Percentiles rank a stretch among this genome's conserved stretches.
Conservation (phyloP, 2,113 vertebrate species). For the Hylia prasina region DNA sequence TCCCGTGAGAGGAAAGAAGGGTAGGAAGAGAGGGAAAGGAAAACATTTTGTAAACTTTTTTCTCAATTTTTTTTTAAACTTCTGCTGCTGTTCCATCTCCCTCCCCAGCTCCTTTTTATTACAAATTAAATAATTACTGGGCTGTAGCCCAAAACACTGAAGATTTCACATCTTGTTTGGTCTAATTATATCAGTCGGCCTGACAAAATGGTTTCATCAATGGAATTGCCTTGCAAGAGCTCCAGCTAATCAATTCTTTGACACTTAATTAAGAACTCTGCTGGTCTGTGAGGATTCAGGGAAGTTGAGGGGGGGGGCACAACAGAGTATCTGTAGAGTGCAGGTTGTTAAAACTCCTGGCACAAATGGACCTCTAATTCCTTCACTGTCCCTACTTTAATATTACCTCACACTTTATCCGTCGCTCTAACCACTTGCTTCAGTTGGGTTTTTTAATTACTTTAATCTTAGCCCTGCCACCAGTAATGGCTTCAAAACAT, state of each 20-base stretch:
- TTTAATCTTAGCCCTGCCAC: constrained; percentile 42
- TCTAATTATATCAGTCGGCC: constrained; percentile 68
- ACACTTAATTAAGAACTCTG: constrained; percentile 72
- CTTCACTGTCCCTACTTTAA: neutral
- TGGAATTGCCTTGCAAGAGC: constrained; percentile 60
- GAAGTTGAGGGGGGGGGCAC: neutral
- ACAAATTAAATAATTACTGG: constrained; percentile 69
- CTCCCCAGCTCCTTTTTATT: constrained; percentile 37
- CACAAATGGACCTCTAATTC: neutral
- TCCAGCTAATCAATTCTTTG: constrained; percentile 72
- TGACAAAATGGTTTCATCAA: constrained; percentile 75
- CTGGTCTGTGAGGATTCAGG: constrained; percentile 47
- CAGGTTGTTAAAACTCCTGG: constrained; percentile 15
- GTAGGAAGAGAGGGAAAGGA: neutral
- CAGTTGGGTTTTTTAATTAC: constrained; percentile 17
- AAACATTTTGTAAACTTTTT: constrained; percentile 17
- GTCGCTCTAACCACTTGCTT: neutral
- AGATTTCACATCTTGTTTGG: constrained; percentile 72
- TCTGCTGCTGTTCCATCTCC: neutral
- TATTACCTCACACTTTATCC: constrained; percentile 24
- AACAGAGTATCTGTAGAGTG: neutral
- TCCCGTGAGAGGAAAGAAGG: neutral
- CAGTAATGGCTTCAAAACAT: constrained; percentile 52
- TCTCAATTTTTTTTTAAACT: neutral
- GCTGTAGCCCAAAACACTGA: constrained; percentile 60